These are phyloP conservation scores for Cydia fagiglandana DNA, from an alignment of 1,140 invertebrate species.

Conservation along the genomic window DNA sequence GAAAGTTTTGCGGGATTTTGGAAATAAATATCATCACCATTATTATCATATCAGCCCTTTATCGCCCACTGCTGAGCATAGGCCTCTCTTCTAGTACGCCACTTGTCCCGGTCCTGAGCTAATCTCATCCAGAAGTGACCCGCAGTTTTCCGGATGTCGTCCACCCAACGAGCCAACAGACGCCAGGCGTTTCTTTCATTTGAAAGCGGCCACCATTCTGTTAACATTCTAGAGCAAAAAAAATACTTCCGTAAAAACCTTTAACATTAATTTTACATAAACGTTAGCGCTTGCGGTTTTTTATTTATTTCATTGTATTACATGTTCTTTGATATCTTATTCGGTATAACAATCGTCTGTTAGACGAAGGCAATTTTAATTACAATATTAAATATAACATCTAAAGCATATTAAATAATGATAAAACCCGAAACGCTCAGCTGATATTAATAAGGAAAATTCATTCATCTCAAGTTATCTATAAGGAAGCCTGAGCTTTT, in stretches of 20 bases:
- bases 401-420: neutral
- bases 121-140: too few species aligned
- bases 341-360: neutral
- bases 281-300: neutral
- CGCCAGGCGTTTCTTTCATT: too few species aligned
- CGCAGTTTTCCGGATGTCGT: too few species aligned
- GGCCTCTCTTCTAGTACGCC: too few species aligned
- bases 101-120: too few species aligned
- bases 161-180: too few species aligned
- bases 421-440: neutral
- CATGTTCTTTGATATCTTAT: conserved; percentile 5
- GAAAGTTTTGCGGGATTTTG: too few species aligned
- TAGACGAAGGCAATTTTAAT: conserved; percentile 8
- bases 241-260: neutral
- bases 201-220: too few species aligned
- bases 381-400: neutral
- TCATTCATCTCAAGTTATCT: neutral
- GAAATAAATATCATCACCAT: too few species aligned
- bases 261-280: neutral
- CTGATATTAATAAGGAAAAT: neutral
- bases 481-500: neutral
- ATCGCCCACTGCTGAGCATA: too few species aligned
- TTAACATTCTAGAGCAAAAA: too few species aligned
- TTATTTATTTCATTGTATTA: neutral
- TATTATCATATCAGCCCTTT: too few species aligned